These are phyloP conservation scores for Coelopa pilipes DNA, from an alignment of 2,888 invertebrate genomes.

Conservation along the genomic window DNA sequence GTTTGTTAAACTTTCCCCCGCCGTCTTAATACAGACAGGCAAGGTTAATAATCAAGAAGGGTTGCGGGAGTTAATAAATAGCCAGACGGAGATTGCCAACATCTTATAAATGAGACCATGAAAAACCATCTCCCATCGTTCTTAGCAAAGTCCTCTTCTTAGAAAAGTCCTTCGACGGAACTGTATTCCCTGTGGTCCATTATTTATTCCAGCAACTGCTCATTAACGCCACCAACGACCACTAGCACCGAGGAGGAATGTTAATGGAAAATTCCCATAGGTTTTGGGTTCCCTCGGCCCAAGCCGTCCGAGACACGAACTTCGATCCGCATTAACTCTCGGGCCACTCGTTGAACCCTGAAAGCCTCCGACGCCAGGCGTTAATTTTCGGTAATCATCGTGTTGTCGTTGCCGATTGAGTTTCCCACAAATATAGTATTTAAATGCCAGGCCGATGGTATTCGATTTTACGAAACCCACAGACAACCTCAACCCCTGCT, in stretches of 20 bases:
- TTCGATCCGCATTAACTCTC: background rate
- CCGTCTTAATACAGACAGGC: too few species aligned
- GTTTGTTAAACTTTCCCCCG: constrained; percentile 25
- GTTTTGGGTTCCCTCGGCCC: background rate
- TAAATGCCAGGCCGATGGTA: background rate
- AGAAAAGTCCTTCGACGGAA: too few species aligned
- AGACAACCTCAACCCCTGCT: constrained; percentile 20
- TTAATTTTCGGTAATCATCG: background rate
- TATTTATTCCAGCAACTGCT: too few species aligned
- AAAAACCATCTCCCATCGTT: background rate
- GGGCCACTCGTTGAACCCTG: background rate
- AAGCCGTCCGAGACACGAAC: background rate
- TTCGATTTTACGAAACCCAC: constrained; percentile 11
- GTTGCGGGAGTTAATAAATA: too few species aligned
- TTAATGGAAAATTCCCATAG: too few species aligned
- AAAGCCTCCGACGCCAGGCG: background rate
- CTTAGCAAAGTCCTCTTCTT: too few species aligned
- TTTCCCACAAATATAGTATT: constrained; percentile 22
- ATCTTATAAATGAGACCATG: background rate
- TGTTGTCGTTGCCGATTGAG: background rate
- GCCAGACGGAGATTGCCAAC: too few species aligned
- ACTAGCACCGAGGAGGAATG: too few species aligned
- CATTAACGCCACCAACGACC: too few species aligned
- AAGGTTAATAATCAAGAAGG: too few species aligned
- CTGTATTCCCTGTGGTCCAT: too few species aligned